Evolutionary conservation across 1,140 invertebrate species (phyloP).

Genomic region (Drosophila quadrilineata): DNA sequence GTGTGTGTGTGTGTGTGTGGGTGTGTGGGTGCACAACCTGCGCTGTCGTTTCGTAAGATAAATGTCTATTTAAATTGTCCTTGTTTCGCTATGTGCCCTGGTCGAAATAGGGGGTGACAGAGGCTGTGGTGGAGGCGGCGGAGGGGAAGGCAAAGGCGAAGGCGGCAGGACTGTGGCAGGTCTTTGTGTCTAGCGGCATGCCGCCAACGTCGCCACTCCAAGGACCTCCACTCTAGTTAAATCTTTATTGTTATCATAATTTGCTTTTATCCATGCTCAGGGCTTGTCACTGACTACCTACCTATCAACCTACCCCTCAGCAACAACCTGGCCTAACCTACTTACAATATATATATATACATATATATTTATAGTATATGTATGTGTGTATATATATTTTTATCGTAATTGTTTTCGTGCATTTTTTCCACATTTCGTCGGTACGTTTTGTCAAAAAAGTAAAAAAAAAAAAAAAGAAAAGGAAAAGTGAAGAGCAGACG

Average conservation of each 20-base stretch:
- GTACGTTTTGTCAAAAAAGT: slow-evolving; percentile 7
- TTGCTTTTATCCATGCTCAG: slow-evolving; percentile 76
- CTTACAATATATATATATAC: slow-evolving; percentile 13
- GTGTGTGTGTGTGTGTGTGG: slow-evolving; percentile 20
- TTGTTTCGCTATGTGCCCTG: slow-evolving; percentile 54
- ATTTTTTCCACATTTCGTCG: slow-evolving; percentile 46
- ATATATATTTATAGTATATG: background rate
- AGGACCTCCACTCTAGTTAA: slow-evolving; percentile 58
- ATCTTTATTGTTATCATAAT: slow-evolving; percentile 80
- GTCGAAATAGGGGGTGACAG: slow-evolving; percentile 1
- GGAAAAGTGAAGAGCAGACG: slow-evolving; percentile 58
- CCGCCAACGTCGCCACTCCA: slow-evolving; percentile 43
- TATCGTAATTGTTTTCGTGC: slow-evolving; percentile 77
- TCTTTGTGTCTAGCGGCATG: slow-evolving; percentile 48
- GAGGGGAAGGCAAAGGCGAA: background rate
- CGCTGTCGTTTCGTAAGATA: slow-evolving; percentile 65
- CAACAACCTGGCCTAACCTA: slow-evolving; percentile 37
- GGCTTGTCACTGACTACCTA: slow-evolving; percentile 60
- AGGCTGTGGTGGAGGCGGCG: no score
- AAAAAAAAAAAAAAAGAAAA: slow-evolving; percentile 5
- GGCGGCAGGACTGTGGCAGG: background rate
- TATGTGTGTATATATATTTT: slow-evolving; percentile 42
- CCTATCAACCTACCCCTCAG: no score
- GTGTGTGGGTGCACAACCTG: slow-evolving; percentile 57
- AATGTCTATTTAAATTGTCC: slow-evolving; percentile 80